Evolutionary conservation across 2,797 vertebrate genomes (phyloP).

Genomic region (Setipinna tenuifilis): DNA sequence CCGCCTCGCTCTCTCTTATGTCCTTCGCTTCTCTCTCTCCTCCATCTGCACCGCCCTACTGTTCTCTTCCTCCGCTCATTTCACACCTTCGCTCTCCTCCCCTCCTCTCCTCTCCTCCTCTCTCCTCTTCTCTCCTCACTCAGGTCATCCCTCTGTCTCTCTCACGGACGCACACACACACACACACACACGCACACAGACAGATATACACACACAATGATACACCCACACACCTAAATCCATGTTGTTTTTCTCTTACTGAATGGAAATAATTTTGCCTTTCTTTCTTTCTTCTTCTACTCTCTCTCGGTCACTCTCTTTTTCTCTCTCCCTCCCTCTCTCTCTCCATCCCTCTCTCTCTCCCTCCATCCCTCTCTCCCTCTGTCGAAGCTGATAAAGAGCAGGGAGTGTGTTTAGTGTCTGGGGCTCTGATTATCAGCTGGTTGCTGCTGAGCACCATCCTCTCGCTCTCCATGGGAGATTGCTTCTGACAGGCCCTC

Average conservation of each 20-base stretch:
- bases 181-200: conserved; percentile 10
- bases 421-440: not conserved
- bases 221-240: not conserved
- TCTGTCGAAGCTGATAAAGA: conserved; percentile 2
- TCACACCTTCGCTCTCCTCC: not conserved
- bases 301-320: not conserved
- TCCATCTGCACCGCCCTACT: not conserved
- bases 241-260: not conserved
- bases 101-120: too few relatives aligned
- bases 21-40: not conserved
- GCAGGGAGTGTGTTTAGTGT: not conserved
- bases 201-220: not conserved
- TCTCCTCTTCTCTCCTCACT: not conserved
- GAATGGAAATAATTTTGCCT: not conserved
- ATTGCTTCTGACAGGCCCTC: conserved; percentile 4
- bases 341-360: not conserved
- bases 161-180: not conserved
- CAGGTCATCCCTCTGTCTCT: not conserved
- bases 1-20: not conserved
- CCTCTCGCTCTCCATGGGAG: not conserved
- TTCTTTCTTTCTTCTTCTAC: not conserved
- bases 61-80: not conserved
- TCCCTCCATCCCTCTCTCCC: not conserved
- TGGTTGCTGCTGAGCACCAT: not conserved
- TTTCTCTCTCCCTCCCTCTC: not conserved